Base-by-base conservation (phyloP, 2,888 invertebrate species). In the Hemistola chrysoprasaria region DNA sequence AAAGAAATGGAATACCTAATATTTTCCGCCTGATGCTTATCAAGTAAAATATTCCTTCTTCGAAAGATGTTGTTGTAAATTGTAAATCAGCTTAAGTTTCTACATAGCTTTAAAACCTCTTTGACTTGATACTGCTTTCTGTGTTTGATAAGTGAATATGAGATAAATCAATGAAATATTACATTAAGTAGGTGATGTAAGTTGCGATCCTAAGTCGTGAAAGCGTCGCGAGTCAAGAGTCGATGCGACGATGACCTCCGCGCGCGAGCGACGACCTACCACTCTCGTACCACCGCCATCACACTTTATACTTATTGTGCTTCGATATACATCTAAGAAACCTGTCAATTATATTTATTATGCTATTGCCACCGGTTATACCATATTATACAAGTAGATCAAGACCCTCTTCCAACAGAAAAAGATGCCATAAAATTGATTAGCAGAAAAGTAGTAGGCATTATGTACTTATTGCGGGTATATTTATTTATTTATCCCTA, bases 241-340 rank as follows among this genome's bases (percentile, higher is more conserved):
- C 65, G 70, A 59, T 69, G 72, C 80, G 81, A 66, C 82, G 82
- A 52, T 85, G 86, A 86, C 86, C 86, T 78, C 78, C 30, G 56
- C 59, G 56, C 44, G 77, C 81, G 86, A 76, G 56, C 85, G 82
- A 79, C 84, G 86, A 86, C 86, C 86, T 68, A 73, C 44, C 56
- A 57, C 52, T 41, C 50, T 49, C 62, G 57, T 59, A 61, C 16
- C 16, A 56, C 62, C 48, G 47, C 32, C 28, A 21, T 37, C 37
- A 32, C 32, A 22, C 22, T 26, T 37, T 31, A 26, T 59, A 58
- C 48, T n/a, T n/a, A n/a, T n/a, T n/a, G n/a, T n/a, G n/a, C 52
- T 47, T 47, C 54, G 21, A 58, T 54, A 58, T 54, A 55, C 40
- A 39, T 55, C 58, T 56, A n/a, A 59, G 52, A 61, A 47, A 55